These are phyloP conservation scores for Macheiramphus alcinus DNA, from an alignment of 2,113 vertebrate genomes.

Conservation along the genomic window DNA sequence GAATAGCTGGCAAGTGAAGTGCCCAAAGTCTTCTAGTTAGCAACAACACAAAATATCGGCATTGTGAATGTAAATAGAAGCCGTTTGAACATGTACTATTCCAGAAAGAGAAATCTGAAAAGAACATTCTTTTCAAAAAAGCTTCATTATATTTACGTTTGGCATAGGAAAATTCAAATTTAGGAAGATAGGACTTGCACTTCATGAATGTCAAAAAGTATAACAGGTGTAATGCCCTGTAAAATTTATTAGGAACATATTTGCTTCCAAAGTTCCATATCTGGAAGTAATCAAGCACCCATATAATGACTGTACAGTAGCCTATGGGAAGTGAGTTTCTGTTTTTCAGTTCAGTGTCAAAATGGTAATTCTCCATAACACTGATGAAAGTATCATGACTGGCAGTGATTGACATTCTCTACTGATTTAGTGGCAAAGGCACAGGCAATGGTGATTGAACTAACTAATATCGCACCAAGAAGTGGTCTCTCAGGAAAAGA, in stretches of 20 bases:
- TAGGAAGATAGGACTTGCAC: not conserved
- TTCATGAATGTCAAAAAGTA: not conserved
- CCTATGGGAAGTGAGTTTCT: not conserved
- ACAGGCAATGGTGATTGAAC: not conserved
- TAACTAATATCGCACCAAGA: not conserved
- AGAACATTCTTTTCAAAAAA: not conserved
- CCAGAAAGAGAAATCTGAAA: not conserved
- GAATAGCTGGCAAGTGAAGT: not conserved
- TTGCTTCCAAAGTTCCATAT: not conserved
- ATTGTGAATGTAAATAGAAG: not conserved
- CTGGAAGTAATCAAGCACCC: not conserved
- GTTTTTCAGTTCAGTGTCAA: not conserved
- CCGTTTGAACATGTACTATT: not conserved
- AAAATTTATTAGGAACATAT: not conserved
- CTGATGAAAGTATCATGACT: not conserved
- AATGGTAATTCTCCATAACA: not conserved
- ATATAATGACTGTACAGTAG: not conserved
- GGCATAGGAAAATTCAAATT: not conserved
- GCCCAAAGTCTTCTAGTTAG: not conserved
- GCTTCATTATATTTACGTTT: not conserved
- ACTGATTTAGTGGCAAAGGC: not conserved
- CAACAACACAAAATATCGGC: not conserved
- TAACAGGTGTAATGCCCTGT: not conserved
- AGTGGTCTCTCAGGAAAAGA: not conserved
- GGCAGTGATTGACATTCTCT: not conserved